Conservation (phyloP, 1,140 invertebrate genomes). For the honey bee (Apis mellifera) region DNA sequence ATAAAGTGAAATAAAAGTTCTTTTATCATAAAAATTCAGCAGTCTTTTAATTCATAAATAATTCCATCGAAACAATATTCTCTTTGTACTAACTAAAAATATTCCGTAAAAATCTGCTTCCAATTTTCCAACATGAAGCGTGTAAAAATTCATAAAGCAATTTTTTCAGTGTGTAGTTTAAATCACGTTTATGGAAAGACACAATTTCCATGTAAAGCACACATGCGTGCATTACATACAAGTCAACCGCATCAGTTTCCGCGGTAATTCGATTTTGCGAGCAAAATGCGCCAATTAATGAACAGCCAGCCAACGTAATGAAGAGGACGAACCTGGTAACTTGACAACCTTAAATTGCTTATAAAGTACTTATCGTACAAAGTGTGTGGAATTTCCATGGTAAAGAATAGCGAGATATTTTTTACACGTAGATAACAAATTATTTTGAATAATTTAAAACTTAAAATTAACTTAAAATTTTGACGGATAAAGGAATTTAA, state of each 20-base stretch:
- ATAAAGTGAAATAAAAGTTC: background rate
- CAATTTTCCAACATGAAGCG: background rate
- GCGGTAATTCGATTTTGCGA: conserved; percentile 39
- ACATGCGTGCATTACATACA: background rate
- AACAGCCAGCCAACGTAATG: conserved; percentile 25
- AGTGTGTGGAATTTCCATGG: background rate
- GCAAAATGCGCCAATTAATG: conserved; percentile 54
- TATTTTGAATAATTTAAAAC: background rate
- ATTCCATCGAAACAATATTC: background rate
- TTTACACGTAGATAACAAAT: background rate
- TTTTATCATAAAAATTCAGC: background rate
- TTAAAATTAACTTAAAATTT: background rate
- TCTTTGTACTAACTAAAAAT: background rate
- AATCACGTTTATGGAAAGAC: background rate
- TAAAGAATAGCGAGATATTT: background rate
- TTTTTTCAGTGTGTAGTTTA: background rate
- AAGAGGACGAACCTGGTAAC: conserved; percentile 5
- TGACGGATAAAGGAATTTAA: background rate
- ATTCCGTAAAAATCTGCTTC: background rate
- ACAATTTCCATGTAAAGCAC: background rate
- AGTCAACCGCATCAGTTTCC: conserved; percentile 30
- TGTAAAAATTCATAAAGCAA: conserved; percentile 1
- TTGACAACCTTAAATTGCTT: conserved; percentile 9
- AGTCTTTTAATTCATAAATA: background rate
- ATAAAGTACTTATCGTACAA: conserved; percentile 5